phyloP scores from a whole-genome alignment of 2,113 vertebrate species.

The Chlorodrepanis virens region DNA sequence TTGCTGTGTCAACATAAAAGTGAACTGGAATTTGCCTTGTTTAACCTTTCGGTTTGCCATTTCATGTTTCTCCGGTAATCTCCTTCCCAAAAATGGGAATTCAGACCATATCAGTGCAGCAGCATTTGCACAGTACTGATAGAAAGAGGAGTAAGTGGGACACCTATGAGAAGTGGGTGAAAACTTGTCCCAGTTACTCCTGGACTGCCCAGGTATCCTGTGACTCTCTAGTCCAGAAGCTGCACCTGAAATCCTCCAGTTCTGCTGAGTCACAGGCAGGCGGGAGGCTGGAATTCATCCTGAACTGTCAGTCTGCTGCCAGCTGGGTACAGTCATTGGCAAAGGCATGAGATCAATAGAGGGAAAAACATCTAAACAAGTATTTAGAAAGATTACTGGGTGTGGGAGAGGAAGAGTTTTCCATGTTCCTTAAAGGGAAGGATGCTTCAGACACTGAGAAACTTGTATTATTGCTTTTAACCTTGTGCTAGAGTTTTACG shows the following conservation, averaged over 20 bases:
- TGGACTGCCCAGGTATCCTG: background rate
- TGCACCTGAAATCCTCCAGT: background rate
- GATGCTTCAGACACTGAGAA: background rate
- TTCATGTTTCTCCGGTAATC: background rate
- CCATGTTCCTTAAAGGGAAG: background rate
- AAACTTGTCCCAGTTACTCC: background rate
- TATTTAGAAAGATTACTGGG: background rate
- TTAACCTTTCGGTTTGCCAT: background rate
- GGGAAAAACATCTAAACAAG: background rate
- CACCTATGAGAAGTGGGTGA: background rate
- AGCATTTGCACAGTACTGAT: background rate
- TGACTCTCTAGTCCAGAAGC: background rate
- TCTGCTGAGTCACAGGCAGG: constrained; percentile 56
- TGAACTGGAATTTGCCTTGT: constrained; percentile 1
- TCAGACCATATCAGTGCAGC: background rate
- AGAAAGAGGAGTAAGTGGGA: background rate
- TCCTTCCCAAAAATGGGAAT: background rate
- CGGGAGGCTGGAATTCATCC: constrained; percentile 31
- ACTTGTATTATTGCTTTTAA: background rate
- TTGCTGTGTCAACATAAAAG: background rate
- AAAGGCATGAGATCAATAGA: background rate
- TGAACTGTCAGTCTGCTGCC: constrained; percentile 17
- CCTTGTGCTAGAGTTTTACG: background rate
- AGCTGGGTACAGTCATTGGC: constrained; percentile 15
- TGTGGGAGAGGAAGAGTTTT: background rate